These are phyloP conservation scores for Eupeodes latifasciatus DNA, from an alignment of 2,888 invertebrate genomes.

Conservation along the genomic window DNA sequence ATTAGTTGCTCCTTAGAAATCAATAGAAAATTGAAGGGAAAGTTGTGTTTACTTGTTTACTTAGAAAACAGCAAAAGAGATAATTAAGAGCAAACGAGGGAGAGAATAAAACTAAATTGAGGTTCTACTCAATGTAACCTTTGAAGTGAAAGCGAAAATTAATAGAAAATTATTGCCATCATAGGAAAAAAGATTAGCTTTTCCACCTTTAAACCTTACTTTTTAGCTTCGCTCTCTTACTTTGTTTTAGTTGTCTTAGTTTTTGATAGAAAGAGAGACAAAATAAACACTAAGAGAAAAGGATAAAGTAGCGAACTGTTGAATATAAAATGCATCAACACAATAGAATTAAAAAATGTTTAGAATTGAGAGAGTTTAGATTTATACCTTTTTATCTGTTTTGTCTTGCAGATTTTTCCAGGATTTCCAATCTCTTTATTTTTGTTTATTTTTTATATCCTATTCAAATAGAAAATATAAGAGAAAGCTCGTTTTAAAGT, in stretches of 20 bases:
- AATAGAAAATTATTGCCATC: conserved; percentile 25
- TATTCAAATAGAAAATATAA: not conserved
- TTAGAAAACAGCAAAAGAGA: not conserved
- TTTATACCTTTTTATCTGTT: not conserved
- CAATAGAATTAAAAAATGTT: not conserved
- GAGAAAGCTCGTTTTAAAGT: not conserved
- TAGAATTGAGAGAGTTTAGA: not conserved
- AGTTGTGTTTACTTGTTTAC: conserved; percentile 34
- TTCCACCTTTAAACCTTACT: not conserved
- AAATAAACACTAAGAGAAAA: not conserved
- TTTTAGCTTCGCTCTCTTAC: not conserved
- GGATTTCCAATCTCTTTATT: not conserved
- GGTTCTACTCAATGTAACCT: conserved; percentile 49
- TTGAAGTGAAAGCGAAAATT: conserved; percentile 70
- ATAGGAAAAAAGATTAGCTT: conserved; percentile 13
- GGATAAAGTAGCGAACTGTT: conserved; percentile 61
- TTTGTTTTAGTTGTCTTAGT: too few species aligned
- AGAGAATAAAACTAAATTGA: not conserved
- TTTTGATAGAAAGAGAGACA: not conserved
- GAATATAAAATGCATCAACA: conserved; percentile 55
- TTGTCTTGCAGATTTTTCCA: not conserved
- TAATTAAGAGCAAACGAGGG: not conserved
- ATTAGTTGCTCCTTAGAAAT: conserved; percentile 42
- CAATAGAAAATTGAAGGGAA: conserved; percentile 60
- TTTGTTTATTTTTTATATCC: not conserved